These are phyloP conservation scores for Parthenolecanium corni DNA, from an alignment of 2,888 invertebrate genomes.

Conservation along the genomic window DNA sequence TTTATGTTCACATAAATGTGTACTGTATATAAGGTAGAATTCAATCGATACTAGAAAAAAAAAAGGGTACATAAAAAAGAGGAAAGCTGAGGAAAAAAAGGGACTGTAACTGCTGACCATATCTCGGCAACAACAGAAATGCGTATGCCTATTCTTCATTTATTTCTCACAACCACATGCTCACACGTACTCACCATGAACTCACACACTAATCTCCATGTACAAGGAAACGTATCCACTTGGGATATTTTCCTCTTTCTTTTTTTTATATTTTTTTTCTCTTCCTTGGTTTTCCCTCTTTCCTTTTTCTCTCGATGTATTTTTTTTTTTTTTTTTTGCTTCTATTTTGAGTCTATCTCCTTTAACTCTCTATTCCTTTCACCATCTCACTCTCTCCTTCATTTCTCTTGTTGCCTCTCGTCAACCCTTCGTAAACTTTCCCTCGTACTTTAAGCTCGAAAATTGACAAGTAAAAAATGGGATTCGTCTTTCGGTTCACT, in stretches of 20 bases:
- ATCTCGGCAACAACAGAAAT: slow-evolving; percentile 25
- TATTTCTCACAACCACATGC: slow-evolving; percentile 7
- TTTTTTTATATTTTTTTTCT: slow-evolving; percentile 16
- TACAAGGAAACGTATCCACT: slow-evolving; percentile 16
- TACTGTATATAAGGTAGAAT: slow-evolving; percentile 9
- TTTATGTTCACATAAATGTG: too few relatives aligned
- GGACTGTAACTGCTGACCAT: slow-evolving; percentile 25
- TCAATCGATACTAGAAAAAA: slow-evolving; percentile 19
- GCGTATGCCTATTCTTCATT: slow-evolving; percentile 26
- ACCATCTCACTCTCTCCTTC: too few relatives aligned
- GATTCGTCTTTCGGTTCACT: slow-evolving; percentile 10
- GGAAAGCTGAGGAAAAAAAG: background rate
- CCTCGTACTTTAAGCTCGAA: slow-evolving; percentile 25
- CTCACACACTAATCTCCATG: background rate
- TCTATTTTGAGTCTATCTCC: background rate
- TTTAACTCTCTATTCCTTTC: too few relatives aligned
- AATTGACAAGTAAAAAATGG: slow-evolving; percentile 29
- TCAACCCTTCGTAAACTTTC: slow-evolving; percentile 6
- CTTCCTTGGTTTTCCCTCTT: background rate
- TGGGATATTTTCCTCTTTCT: slow-evolving; percentile 25
- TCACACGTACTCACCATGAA: slow-evolving; percentile 1
- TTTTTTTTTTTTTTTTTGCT: background rate
- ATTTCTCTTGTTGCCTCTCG: background rate
- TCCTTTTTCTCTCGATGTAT: background rate
- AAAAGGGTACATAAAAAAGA: slow-evolving; percentile 12